Evolutionary conservation across 2,888 invertebrate genomes (phyloP).

Genomic region (Diarsia mendica): DNA sequence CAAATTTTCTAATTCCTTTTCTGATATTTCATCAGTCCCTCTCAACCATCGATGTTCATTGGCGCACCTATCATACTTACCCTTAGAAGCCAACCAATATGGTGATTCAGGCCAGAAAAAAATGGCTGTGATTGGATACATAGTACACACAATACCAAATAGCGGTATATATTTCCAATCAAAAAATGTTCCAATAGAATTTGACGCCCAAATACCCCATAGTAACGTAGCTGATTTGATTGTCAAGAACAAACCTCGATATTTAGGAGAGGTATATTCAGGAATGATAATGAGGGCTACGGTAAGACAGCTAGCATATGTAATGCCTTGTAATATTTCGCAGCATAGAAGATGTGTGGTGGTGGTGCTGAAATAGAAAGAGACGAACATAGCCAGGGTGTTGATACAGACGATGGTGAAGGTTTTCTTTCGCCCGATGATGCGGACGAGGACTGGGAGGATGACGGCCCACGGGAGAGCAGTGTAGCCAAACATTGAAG

Average conservation of each 20-base stretch:
- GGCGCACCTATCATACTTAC: neutral
- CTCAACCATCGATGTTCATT: constrained; percentile 10
- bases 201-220: constrained; percentile 11
- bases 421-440: constrained; percentile 15
- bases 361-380: neutral
- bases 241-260: constrained; percentile 11
- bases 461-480: constrained; percentile 14
- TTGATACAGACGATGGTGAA: constrained; percentile 13
- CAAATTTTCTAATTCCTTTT: constrained; percentile 7
- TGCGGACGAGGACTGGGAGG: neutral
- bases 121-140: neutral
- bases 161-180: constrained; percentile 13
- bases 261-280: constrained; percentile 6
- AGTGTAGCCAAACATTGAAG: constrained; percentile 11
- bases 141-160: constrained; percentile 7
- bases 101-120: constrained; percentile 15
- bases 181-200: constrained; percentile 5
- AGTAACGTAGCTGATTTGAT: constrained; percentile 11
- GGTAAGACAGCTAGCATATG: neutral
- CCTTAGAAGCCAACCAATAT: constrained; percentile 8
- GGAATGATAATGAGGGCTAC: neutral
- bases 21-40: neutral
- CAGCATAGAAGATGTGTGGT: neutral
- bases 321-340: constrained; percentile 6
- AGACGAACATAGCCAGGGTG: constrained; percentile 3